A percentile compares a stretch with the other conserved stretches of the same genome.
Conservation (phyloP, 2,797 vertebrate species). For the Gephyroberyx darwinii region DNA sequence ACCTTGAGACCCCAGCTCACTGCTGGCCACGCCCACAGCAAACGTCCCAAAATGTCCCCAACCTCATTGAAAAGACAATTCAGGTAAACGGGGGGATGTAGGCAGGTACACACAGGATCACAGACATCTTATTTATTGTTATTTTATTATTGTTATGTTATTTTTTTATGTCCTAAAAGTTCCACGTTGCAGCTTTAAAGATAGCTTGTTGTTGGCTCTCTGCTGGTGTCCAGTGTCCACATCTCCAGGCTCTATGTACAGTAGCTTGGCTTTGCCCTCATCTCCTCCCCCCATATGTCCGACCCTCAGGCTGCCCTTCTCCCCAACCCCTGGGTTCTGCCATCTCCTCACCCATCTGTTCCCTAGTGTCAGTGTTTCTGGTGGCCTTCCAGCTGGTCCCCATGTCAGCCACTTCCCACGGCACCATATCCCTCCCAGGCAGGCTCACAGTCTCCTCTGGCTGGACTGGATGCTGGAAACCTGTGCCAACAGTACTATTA, state of each 20-base stretch:
- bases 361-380: constrained; percentile 4
- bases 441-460: not conserved
- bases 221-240: not conserved
- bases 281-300: constrained; percentile 25
- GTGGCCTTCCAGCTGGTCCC: constrained; percentile 15
- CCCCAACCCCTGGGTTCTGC: constrained; percentile 5
- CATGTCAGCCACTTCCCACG: constrained; percentile 19
- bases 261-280: constrained; percentile 1
- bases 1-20: too few relatives aligned
- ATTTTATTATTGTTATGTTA: too few relatives aligned
- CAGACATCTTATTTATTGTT: too few relatives aligned
- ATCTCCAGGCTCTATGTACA: not conserved
- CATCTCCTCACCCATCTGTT: constrained; percentile 3
- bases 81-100: too few relatives aligned
- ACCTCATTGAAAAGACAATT: too few relatives aligned
- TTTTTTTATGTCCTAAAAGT: too few relatives aligned
- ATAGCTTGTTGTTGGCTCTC: not conserved
- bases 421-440: constrained; percentile 5
- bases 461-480: not conserved
- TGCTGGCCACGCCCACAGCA: too few relatives aligned
- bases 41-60: too few relatives aligned
- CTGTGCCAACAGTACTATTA: constrained; percentile 3
- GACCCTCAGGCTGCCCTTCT: constrained; percentile 15
- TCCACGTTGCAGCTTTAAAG: not conserved
- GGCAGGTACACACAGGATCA: too few relatives aligned